phyloP scores from a whole-genome alignment of 2,113 vertebrate genomes.

The Tyto alba region DNA sequence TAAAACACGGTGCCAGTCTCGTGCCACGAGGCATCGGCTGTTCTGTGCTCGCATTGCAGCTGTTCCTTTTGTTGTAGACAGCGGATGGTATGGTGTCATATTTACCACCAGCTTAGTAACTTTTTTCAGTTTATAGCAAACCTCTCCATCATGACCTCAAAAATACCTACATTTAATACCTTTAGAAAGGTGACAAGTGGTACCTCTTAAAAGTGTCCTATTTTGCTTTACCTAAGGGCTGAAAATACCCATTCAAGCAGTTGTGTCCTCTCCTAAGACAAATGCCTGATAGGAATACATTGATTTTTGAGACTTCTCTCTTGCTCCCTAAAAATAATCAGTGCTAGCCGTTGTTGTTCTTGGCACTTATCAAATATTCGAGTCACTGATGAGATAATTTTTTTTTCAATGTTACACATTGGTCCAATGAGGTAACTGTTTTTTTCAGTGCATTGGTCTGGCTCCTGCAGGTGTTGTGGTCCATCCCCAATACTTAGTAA shows the following conservation, averaged over 20 bases:
- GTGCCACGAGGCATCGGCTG: neutral
- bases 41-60: accelerated
- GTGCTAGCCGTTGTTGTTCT: neutral
- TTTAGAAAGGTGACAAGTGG: neutral
- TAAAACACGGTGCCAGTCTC: accelerated
- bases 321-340: neutral
- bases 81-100: accelerated
- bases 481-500: neutral
- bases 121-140: neutral
- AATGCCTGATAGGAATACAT: neutral
- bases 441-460: accelerated
- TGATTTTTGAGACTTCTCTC: neutral
- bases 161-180: neutral
- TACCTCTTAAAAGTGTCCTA: neutral
- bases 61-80: neutral
- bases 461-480: neutral
- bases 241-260: neutral
- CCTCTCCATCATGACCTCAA: neutral
- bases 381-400: neutral
- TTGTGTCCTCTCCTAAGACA: neutral
- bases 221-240: neutral
- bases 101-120: neutral
- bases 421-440: neutral
- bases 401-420: accelerated
- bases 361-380: neutral